phyloP scores from a whole-genome alignment of 1,140 invertebrate genomes.

The Mactra quadrangularis region DNA sequence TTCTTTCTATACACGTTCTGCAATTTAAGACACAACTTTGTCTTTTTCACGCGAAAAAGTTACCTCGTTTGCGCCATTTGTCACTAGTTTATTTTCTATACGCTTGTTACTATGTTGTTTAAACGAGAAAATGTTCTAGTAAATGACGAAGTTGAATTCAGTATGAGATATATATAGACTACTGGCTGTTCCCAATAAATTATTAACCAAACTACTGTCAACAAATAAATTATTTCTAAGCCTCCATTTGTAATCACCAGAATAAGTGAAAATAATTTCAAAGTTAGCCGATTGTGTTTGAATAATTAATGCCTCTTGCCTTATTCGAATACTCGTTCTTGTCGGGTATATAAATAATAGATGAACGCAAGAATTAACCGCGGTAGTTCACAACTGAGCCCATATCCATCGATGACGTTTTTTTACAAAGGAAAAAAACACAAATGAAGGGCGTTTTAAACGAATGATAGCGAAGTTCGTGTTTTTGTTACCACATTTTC shows the following conservation, averaged over 20 bases:
- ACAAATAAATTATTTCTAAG: slow-evolving; percentile 65
- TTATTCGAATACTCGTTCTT: slow-evolving; percentile 33
- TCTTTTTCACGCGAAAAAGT: too few species aligned
- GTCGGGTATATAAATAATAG: slow-evolving; percentile 57
- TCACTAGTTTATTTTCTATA: too few species aligned
- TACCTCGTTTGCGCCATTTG: too few species aligned
- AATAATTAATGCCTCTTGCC: slow-evolving; percentile 58
- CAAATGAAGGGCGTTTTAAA: too few species aligned
- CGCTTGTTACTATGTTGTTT: neutral
- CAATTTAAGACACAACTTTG: too few species aligned
- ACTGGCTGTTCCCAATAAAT: slow-evolving; percentile 51
- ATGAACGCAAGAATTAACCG: slow-evolving; percentile 48
- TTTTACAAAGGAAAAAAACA: too few species aligned
- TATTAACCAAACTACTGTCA: slow-evolving; percentile 56
- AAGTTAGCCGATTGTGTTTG: slow-evolving; percentile 52
- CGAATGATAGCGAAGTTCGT: too few species aligned
- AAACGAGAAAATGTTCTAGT: neutral
- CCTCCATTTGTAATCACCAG: slow-evolving; percentile 60
- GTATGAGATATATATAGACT: slow-evolving; percentile 46
- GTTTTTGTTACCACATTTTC: too few species aligned
- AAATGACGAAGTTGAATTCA: slow-evolving; percentile 11
- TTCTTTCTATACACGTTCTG: too few species aligned
- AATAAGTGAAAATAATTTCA: slow-evolving; percentile 65
- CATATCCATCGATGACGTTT: neutral
- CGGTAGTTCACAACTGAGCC: slow-evolving; percentile 36